phyloP scores from a whole-genome alignment of 2,113 vertebrate genomes.

The Zapornia atra region DNA sequence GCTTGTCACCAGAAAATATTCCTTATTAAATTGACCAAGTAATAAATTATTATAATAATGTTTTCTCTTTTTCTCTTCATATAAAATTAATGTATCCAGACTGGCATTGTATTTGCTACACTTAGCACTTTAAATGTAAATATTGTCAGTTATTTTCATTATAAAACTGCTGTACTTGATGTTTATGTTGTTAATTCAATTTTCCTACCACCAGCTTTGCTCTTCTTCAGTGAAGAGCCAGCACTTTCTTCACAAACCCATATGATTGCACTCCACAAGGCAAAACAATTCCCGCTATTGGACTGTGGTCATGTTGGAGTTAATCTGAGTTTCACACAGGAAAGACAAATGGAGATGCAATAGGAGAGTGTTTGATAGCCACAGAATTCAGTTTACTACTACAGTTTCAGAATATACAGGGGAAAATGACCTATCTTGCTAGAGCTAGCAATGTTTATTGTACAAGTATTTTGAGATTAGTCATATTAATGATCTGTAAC shows the following conservation, averaged over 20 bases:
- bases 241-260: neutral
- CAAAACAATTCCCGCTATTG: neutral
- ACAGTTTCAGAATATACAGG: neutral
- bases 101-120: neutral
- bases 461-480: neutral
- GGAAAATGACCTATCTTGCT: neutral
- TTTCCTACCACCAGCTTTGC: neutral
- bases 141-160: neutral
- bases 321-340: neutral
- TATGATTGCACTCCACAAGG: neutral
- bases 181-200: neutral
- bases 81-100: neutral
- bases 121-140: neutral
- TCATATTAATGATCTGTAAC: neutral
- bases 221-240: neutral
- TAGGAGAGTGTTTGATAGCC: neutral
- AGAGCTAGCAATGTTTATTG: neutral
- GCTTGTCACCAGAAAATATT: constrained; percentile 26
- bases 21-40: constrained; percentile 45
- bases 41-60: constrained; percentile 38
- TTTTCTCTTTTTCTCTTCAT: constrained; percentile 25
- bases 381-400: neutral
- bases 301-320: neutral
- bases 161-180: neutral
- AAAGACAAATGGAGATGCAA: neutral